Percentiles rank a stretch among this genome's conserved stretches.
Evolutionary conservation across 1,140 invertebrate genomes (phyloP).

Genomic region (Pseudoatta argentina): DNA sequence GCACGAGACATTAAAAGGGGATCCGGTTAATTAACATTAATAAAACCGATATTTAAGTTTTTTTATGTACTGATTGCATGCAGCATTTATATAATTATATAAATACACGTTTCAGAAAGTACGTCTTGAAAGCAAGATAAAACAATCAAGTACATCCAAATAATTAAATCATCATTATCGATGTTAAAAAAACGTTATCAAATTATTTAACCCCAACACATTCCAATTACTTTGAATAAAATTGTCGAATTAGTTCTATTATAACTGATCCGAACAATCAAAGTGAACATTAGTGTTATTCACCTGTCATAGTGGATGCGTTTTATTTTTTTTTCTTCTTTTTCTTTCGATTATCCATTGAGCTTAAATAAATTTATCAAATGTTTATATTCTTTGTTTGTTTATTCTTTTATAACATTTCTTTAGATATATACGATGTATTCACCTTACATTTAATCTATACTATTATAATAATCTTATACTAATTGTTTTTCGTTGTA

Average conservation of each 20-base stretch:
- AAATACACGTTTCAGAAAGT: neutral
- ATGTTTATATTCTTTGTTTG: too few species aligned
- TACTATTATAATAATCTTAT: too few species aligned
- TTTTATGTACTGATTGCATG: neutral
- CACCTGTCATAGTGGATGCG: neutral
- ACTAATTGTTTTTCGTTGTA: too few species aligned
- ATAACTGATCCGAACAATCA: neutral
- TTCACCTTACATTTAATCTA: too few species aligned
- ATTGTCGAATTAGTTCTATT: neutral
- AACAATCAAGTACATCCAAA: neutral
- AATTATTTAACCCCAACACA: neutral
- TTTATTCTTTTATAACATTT: too few species aligned
- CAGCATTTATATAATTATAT: neutral
- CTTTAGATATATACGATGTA: too few species aligned
- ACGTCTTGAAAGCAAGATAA: neutral
- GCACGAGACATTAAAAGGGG: neutral
- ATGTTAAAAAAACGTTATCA: neutral
- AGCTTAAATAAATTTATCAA: too few species aligned
- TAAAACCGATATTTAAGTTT: conserved; percentile 10
- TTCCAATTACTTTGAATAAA: neutral
- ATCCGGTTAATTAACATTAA: neutral
- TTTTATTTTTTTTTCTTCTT: neutral
- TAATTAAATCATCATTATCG: neutral
- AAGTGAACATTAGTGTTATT: neutral
- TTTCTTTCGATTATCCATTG: too few species aligned